Evolutionary conservation across 1,140 invertebrate genomes (phyloP).

Genomic region (Drosophila pallidifrons): DNA sequence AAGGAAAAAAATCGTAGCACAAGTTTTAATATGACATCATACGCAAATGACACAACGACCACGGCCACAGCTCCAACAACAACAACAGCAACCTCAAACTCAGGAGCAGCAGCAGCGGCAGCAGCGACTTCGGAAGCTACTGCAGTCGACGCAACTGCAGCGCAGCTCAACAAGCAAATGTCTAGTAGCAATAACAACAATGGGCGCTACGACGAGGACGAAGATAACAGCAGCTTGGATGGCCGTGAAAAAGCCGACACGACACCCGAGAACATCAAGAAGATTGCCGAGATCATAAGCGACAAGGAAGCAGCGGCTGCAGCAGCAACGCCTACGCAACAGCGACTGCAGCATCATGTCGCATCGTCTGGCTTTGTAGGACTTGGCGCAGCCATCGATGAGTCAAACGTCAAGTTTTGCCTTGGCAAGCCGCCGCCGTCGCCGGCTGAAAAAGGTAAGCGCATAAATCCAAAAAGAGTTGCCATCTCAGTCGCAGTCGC

Average conservation of each 20-base stretch:
- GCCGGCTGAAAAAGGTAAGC: constrained; percentile 79
- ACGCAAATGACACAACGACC: constrained; percentile 75
- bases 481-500: constrained; percentile 18
- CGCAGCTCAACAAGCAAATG: constrained; percentile 54
- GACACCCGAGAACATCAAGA: constrained; percentile 82
- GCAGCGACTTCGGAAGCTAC: constrained; percentile 22
- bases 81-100: constrained; percentile 12
- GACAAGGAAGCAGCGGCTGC: constrained; percentile 41
- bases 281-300: constrained; percentile 80
- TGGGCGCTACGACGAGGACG: constrained; percentile 54
- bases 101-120: constrained; percentile 22
- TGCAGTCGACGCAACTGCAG: constrained; percentile 31
- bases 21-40: constrained; percentile 75
- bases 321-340: constrained; percentile 19
- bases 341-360: constrained; percentile 46
- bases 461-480: constrained; percentile 12
- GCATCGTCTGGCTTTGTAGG: constrained; percentile 55
- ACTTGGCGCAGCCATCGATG: constrained; percentile 78
- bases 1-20: constrained; percentile 28
- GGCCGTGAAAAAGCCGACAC: constrained; percentile 80
- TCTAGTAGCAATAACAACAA: constrained; percentile 50
- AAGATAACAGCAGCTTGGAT: constrained; percentile 73
- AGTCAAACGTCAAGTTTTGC: constrained; percentile 78
- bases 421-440: constrained; percentile 77
- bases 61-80: constrained; percentile 55